Base-by-base conservation (phyloP, 23 tunicate species). In the Botrylloides violaceus region DNA sequence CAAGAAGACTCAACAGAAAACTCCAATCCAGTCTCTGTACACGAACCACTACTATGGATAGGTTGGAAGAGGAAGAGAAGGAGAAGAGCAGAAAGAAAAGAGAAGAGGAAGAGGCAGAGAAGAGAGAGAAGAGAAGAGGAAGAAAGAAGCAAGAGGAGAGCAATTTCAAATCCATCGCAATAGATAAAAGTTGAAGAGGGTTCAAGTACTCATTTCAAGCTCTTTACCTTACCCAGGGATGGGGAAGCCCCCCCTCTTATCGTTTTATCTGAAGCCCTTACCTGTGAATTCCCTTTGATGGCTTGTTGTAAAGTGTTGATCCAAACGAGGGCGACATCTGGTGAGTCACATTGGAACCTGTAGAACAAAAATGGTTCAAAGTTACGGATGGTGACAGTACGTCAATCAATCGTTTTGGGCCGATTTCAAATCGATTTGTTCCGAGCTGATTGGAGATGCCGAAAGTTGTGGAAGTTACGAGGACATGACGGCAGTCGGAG, bases 281-380 rank as follows among this genome's bases (percentile, higher is more conserved):
- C 86, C 88, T 77, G 87, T 30, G 80, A 72, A 33, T 65, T 34
- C 24, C 89, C 96, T 71, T 88, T 81, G 48, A 73, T 73, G 21
- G 87, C 96, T 59, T 77, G 83, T 43, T 88, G 66, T 2, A 88
- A 59, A 56, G 36, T 72, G 30, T 21, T 27, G 34, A 82, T 77
- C 96, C 96, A 88, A 24, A 88, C 96, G 30, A 66, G 49, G 12
- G 84, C 80, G 24, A 88, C 86, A 22, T 88, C 96, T 37, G 66
- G 72, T 3, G 83, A 80, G 4, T 81, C 96, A 64, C 87, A 81
- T 34, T 81, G 83, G 55, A 88, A 88, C 65, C 74, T 68, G 58
- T n/a, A n/a, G n/a, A n/a, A n/a, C n/a, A n/a, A n/a, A n/a, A n/a
- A n/a, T n/a, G 15, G 53, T 7, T 9, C 53, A 9, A 15, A 43